Evolutionary conservation across 1,140 invertebrate species (phyloP), one percentile per base, ranked within the genome.

Genomic region (Trichomalopsis sarcophagae): DNA sequence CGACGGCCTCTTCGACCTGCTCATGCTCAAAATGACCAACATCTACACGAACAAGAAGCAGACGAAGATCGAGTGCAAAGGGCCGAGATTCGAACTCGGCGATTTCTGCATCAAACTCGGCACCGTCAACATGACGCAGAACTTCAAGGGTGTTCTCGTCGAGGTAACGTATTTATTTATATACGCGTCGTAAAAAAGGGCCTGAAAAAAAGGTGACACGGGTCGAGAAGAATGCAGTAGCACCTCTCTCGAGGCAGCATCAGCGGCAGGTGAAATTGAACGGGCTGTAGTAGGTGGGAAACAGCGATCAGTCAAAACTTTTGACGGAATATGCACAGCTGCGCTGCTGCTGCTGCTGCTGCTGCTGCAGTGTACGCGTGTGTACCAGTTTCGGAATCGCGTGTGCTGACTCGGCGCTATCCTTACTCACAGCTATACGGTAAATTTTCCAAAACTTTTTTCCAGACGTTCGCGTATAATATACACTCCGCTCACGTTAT

Each of bases 51-150:
- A 97, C 14, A 98, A 98, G 92, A 97, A 98, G 92, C 96, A 97
- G 87, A 96, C 96, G 0, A 97, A 97, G 87, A 94, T 94, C 76
- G 98, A 99, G 92, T 97, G 97, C 0, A 98, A 98, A 92, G 98
- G 98, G 1, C 97, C 97, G 1, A 94, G 97, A 76, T 99, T 98
- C 93, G 97, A 99, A 92, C 95, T 98, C 40, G 97, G 96, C 1
- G 98, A 99, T 91, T 99, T 99, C 93, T 95, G 97, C 87, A 96
- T 99, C 6, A 99, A 99, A 93, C 94, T 99, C 3, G 98, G 98
- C 36, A 97, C 96, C 75, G 98, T 99, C 3, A 97, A 97, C 13
- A 97, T 99, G 94, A 97, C 96, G 91, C 96, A 97, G 82, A 98
- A 97, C 90, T 98, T 99, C 91, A 99, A 99, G 94, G 98, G 98